Base-by-base conservation (phyloP, 2,888 invertebrate species). In the Eupithecia centaureata region DNA sequence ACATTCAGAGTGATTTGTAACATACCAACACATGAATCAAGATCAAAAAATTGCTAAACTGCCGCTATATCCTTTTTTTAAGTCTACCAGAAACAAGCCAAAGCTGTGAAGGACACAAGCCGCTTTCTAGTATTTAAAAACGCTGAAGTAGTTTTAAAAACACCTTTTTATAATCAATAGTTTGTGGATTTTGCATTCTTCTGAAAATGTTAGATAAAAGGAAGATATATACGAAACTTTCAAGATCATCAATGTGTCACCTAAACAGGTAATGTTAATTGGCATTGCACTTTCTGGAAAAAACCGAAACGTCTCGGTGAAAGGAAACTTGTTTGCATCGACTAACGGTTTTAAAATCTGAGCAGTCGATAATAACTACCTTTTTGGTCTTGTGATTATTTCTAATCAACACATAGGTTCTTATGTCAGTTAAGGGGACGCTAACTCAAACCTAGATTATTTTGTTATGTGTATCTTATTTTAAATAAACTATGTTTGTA, bases 261-360 rank as follows among this genome's bases (percentile, higher is more conserved):
- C 8, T 18, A 18, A 47, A 47, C 47, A 47, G 47, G 47, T 47
- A 18, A 22, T 47, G 18, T 47, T 47, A 47, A 47, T 47, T 47
- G 47, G 47, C 22, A 47, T 47, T 47, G 47, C 47, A 47, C 47
- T 47, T 47, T 47, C 47, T 22, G 47, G 47, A 47, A 47, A 47
- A 47, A 47, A 18, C 47, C 10, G 22, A 47, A 18, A 18, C 47
- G 22, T 12, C 4, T 47, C 22, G 47, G 47, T 47, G 47, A 47
- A 47, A 47, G 47, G 47, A 47, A 10, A 47, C 12, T 47, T 47
- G 22, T 47, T 47, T 47, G 47, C 47, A 47, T 47, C 22, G 22
- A 47, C 18, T 47, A 47, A 47, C 10, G 47, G 47, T 22, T 47
- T 38, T 47, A 47, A 22, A 47, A 47, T 12, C 47, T 47, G 47